Percentiles rank a stretch among this genome's conserved stretches.
phyloP scores from a whole-genome alignment of 2,113 vertebrate genomes.

The Trogon melanurus region DNA sequence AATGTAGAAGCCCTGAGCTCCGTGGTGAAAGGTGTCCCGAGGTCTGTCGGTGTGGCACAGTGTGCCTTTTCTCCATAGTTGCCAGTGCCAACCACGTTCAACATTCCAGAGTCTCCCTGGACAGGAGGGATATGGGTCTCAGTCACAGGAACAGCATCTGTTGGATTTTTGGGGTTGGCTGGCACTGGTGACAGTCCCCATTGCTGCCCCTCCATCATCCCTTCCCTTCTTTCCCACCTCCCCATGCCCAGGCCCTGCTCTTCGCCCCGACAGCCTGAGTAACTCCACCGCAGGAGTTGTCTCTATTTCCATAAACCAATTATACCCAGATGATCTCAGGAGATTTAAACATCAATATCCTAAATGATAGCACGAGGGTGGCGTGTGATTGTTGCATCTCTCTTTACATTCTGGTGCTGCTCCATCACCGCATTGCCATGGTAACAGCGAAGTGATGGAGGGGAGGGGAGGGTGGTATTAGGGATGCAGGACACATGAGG shows the following conservation, averaged over 20 bases:
- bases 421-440: conserved; percentile 59
- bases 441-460: conserved; percentile 20
- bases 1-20: background rate
- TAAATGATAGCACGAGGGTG: conserved; percentile 14
- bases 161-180: background rate
- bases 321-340: conserved; percentile 51
- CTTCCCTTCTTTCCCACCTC: background rate
- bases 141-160: fast-evolving
- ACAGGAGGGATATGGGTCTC: background rate
- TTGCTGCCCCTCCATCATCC: background rate
- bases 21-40: fast-evolving
- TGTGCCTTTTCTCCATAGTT: fast-evolving
- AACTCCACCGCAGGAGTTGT: background rate
- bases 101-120: background rate
- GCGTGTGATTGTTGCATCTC: background rate
- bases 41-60: fast-evolving
- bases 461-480: background rate
- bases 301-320: conserved; percentile 77
- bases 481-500: conserved; percentile 34
- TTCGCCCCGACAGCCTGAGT: background rate
- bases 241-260: background rate
- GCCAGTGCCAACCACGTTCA: fast-evolving
- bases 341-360: conserved; percentile 58
- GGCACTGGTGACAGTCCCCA: background rate
- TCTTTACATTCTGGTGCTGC: conserved; percentile 7